Conservation (phyloP, 2,113 vertebrate genomes). For the Gymnogyps californianus region DNA sequence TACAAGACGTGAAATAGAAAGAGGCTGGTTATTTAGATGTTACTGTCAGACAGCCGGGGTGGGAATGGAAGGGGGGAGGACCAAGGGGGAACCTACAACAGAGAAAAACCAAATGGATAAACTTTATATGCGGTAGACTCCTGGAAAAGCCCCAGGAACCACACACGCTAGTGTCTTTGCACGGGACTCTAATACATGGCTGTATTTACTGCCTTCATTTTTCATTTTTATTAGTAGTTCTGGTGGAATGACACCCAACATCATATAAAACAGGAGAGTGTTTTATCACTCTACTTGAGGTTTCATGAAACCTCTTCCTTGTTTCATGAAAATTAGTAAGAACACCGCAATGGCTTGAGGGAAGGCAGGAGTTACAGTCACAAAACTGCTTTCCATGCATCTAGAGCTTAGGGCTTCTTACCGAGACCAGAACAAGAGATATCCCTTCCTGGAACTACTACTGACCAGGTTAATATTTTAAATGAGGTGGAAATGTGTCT, state of each 20-base stretch:
- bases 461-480: background rate
- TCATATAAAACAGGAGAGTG: background rate
- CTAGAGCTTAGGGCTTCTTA: background rate
- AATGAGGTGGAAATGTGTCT: background rate
- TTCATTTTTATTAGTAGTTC: background rate
- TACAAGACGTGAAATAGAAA: conserved; percentile 41
- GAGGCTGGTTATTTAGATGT: background rate
- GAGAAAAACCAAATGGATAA: background rate
- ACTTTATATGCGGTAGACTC: accelerated
- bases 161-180: background rate
- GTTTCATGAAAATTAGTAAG: background rate
- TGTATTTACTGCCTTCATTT: background rate
- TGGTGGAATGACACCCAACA: background rate
- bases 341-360: background rate
- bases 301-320: background rate
- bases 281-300: too few species aligned
- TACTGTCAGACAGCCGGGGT: background rate
- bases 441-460: background rate
- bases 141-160: background rate
- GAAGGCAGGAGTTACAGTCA: background rate
- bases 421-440: background rate
- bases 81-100: background rate
- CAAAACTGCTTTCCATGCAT: background rate
- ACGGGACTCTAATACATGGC: background rate
- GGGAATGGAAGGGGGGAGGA: background rate